A percentile compares a stretch with the other conserved stretches of the same genome.
These are phyloP conservation scores for Conistra vaccinii DNA, from an alignment of 2,888 invertebrate genomes.

Conservation along the genomic window DNA sequence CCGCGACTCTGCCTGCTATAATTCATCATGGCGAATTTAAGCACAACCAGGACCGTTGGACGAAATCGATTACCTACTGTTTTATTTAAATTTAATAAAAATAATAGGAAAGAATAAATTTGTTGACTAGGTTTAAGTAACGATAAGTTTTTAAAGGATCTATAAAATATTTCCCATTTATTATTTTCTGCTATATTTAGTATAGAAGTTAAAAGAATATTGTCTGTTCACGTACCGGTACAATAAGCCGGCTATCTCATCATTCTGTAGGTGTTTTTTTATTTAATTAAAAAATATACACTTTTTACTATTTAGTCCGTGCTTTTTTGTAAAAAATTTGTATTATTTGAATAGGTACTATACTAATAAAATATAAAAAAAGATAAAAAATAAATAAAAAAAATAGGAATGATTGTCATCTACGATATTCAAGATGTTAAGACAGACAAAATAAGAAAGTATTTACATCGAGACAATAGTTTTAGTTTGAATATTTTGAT, in stretches of 20 bases:
- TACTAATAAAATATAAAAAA: neutral
- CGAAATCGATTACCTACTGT: neutral
- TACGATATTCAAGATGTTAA: neutral
- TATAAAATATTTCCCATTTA: neutral
- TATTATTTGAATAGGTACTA: neutral
- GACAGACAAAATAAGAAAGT: neutral
- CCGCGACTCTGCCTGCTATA: conserved; percentile 19
- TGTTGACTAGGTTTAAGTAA: too few species aligned
- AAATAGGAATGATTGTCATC: neutral
- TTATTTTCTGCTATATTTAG: neutral
- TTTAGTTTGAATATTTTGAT: neutral
- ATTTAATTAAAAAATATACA: neutral
- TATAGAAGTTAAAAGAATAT: neutral
- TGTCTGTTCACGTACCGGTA: neutral
- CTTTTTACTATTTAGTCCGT: neutral
- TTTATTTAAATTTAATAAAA: neutral
- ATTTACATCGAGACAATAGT: neutral
- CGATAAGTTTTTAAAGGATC: neutral
- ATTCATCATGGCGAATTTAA: neutral
- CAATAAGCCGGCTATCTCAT: neutral
- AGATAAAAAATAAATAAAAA: neutral
- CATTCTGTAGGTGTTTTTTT: too few species aligned
- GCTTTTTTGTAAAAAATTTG: neutral
- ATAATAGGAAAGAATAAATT: neutral
- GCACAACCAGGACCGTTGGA: neutral